Conservation (phyloP, 2,888 invertebrate species). For the Isoperla grammatica region DNA sequence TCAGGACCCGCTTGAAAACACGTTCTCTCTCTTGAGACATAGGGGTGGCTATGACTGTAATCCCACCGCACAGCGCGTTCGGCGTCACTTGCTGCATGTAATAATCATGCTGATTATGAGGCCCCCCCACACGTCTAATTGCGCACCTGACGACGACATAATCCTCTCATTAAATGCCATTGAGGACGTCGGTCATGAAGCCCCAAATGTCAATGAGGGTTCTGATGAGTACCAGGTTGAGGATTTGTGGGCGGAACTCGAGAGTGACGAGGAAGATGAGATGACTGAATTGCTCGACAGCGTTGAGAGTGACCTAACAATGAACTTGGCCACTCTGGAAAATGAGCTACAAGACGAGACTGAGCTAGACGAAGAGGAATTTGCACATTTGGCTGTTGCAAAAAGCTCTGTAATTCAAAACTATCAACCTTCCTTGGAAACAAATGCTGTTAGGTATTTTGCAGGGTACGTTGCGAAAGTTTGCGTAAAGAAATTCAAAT, state of each 20-base stretch:
- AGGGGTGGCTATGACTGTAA: too few species aligned
- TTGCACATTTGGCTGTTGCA: too few species aligned
- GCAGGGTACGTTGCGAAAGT: not conserved
- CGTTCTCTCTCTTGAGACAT: not conserved
- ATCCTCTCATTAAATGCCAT: too few species aligned
- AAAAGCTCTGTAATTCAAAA: too few species aligned
- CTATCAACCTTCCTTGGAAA: not conserved
- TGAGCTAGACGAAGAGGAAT: not conserved
- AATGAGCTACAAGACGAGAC: not conserved
- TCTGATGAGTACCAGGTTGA: not conserved
- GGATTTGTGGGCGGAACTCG: not conserved
- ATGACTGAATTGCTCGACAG: not conserved
- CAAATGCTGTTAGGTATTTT: not conserved
- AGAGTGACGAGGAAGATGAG: not conserved
- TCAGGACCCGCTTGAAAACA: not conserved
- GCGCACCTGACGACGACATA: too few species aligned
- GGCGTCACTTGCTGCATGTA: too few species aligned
- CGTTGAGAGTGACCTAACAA: not conserved
- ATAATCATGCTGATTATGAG: too few species aligned
- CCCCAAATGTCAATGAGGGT: not conserved
- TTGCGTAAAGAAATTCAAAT: too few species aligned
- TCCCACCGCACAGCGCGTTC: too few species aligned
- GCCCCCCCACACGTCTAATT: too few species aligned
- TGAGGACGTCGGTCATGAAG: too few species aligned
- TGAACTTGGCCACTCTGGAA: not conserved